Conservation (phyloP, 64 coral and sea anemone species). For the Pachyseris speciosa region DNA sequence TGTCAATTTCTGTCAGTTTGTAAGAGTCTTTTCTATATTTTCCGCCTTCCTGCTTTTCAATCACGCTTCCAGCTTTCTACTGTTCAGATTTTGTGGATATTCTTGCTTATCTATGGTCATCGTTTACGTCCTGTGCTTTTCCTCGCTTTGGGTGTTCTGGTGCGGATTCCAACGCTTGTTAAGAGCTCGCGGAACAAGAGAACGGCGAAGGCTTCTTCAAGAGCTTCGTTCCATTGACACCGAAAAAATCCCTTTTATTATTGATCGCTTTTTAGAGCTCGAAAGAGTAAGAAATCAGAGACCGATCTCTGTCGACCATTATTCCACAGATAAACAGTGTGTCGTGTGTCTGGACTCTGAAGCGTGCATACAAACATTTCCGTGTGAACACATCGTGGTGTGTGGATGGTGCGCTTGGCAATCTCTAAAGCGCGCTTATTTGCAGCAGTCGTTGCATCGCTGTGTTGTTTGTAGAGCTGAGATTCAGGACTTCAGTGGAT, state of each 20-base stretch:
- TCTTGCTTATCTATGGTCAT: slow-evolving; percentile 32
- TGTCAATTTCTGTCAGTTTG: neutral
- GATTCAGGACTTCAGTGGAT: slow-evolving; percentile 88
- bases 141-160: slow-evolving; percentile 48
- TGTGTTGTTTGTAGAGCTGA: slow-evolving; percentile 87
- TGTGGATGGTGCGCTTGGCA: slow-evolving; percentile 96
- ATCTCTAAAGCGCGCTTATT: slow-evolving; percentile 75
- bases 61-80: slow-evolving; percentile 55
- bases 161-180: slow-evolving; percentile 12
- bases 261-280: slow-evolving; percentile 86
- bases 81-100: slow-evolving; percentile 63
- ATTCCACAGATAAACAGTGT: slow-evolving; percentile 49
- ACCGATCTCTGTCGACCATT: slow-evolving; percentile 9
- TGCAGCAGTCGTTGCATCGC: slow-evolving; percentile 64
- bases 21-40: slow-evolving; percentile 48
- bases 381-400: slow-evolving; percentile 75
- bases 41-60: slow-evolving; percentile 53
- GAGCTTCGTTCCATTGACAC: slow-evolving; percentile 81
- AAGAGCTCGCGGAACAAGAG: slow-evolving; percentile 27
- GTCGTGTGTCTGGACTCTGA: slow-evolving; percentile 79
- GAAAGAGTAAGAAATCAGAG: slow-evolving; percentile 23
- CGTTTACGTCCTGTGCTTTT: slow-evolving; percentile 47
- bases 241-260: slow-evolving; percentile 84
- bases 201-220: slow-evolving; percentile 64
- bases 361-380: slow-evolving; percentile 76